Evolutionary conservation across 2,888 invertebrate species (phyloP).

Genomic region (Zygaena filipendulae): DNA sequence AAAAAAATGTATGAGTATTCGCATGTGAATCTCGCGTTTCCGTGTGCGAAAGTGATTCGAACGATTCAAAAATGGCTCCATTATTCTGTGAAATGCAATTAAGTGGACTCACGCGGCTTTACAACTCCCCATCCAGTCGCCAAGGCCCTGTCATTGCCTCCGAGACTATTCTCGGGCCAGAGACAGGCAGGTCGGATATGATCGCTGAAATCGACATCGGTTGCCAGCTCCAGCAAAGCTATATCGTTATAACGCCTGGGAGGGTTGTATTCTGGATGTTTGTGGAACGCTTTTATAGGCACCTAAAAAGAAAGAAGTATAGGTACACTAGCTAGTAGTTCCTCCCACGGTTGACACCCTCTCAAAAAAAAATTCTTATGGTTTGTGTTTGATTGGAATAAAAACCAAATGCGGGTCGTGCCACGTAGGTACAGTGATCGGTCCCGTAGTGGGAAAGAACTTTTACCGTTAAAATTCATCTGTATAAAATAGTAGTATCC

Average conservation of each 20-base stretch:
- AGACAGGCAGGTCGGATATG: constrained; percentile 72
- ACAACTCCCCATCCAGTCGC: constrained; percentile 74
- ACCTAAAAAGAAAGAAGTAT: constrained; percentile 24
- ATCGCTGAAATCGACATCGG: constrained; percentile 44
- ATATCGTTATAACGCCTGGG: constrained; percentile 72
- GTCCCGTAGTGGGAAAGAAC: too few relatives aligned
- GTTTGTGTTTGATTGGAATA: too few relatives aligned
- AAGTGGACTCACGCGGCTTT: constrained; percentile 28
- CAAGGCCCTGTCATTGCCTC: constrained; percentile 37
- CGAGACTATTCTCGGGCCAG: constrained; percentile 37
- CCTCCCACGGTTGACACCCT: too few relatives aligned
- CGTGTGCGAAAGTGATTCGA: too few relatives aligned
- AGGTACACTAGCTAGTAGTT: too few relatives aligned
- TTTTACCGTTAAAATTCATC: too few relatives aligned
- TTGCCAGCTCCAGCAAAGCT: constrained; percentile 63
- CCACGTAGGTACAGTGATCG: neutral
- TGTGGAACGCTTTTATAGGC: constrained; percentile 36
- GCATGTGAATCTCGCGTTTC: too few relatives aligned
- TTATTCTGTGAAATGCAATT: neutral
- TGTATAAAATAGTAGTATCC: too few relatives aligned
- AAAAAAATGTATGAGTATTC: too few relatives aligned
- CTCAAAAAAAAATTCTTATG: too few relatives aligned
- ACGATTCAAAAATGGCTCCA: too few relatives aligned
- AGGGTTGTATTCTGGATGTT: constrained; percentile 64
- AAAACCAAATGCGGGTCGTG: neutral